phyloP scores from a whole-genome alignment of 2,113 vertebrate species.

The Okapia johnstoni region DNA sequence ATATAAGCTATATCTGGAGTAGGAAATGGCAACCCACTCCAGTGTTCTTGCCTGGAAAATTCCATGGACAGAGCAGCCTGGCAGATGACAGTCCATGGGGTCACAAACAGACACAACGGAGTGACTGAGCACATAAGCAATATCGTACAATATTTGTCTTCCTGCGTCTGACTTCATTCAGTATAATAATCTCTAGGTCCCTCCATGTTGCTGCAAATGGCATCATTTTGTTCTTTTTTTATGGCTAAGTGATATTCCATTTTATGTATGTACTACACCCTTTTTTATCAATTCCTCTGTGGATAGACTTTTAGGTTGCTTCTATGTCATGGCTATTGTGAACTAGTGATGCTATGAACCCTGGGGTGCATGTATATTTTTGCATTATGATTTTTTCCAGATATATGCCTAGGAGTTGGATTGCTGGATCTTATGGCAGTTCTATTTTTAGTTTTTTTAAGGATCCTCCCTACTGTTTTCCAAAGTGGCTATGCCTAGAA shows the following conservation, averaged over 20 bases:
- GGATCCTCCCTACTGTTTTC: background rate
- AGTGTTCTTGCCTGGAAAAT: background rate
- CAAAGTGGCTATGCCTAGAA: background rate
- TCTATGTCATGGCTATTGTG: background rate
- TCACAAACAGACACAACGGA: background rate
- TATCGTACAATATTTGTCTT: background rate
- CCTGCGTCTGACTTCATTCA: background rate
- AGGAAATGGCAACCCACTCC: background rate
- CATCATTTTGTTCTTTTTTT: background rate
- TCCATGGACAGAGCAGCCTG: background rate
- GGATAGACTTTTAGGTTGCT: background rate
- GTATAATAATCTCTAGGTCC: background rate
- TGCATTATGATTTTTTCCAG: background rate
- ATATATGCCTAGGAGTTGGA: background rate
- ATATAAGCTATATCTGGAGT: background rate
- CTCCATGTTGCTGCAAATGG: background rate
- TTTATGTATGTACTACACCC: background rate
- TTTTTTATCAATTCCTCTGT: background rate
- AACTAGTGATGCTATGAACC: background rate
- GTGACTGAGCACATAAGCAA: background rate
- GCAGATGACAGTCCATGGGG: background rate
- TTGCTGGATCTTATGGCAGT: background rate
- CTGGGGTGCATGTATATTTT: background rate
- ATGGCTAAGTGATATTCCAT: background rate
- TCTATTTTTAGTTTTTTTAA: background rate